Percentiles rank a stretch among this genome's conserved stretches.
phyloP scores from a whole-genome alignment of 2,888 invertebrate genomes.

The Actias luna region DNA sequence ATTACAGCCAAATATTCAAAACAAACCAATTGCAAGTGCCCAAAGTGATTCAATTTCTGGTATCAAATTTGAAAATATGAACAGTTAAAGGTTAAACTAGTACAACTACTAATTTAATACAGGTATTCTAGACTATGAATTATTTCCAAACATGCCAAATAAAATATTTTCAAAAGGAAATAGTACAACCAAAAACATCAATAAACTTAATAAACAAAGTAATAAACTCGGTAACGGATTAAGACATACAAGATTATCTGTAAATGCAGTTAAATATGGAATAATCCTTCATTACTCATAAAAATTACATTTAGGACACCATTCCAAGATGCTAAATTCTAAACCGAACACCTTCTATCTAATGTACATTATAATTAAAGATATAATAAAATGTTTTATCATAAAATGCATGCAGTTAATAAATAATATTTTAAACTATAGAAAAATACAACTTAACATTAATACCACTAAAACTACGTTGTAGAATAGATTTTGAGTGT shows the following conservation, averaged over 20 bases:
- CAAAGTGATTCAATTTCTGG: no score
- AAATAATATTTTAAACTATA: background rate
- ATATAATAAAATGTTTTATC: background rate
- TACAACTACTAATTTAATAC: background rate
- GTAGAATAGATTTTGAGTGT: background rate
- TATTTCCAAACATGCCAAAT: background rate
- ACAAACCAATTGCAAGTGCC: no score
- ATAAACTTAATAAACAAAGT: background rate
- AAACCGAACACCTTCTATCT: constrained; percentile 1
- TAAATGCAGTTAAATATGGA: background rate
- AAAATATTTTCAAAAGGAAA: background rate
- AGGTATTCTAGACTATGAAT: background rate
- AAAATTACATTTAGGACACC: background rate
- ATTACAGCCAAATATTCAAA: no score
- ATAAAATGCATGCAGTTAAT: constrained; percentile 13
- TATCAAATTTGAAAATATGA: no score
- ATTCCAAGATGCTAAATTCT: background rate
- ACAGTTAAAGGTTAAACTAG: no score
- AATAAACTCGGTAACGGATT: background rate
- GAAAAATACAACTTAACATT: background rate
- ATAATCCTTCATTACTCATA: background rate
- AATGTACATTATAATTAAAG: constrained; percentile 8
- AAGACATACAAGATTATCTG: background rate
- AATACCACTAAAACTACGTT: background rate
- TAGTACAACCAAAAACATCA: background rate